A percentile compares a stretch with the other conserved stretches of the same genome.
Evolutionary conservation across 2,797 vertebrate genomes (phyloP).

Genomic region (Parambassis ranga): DNA sequence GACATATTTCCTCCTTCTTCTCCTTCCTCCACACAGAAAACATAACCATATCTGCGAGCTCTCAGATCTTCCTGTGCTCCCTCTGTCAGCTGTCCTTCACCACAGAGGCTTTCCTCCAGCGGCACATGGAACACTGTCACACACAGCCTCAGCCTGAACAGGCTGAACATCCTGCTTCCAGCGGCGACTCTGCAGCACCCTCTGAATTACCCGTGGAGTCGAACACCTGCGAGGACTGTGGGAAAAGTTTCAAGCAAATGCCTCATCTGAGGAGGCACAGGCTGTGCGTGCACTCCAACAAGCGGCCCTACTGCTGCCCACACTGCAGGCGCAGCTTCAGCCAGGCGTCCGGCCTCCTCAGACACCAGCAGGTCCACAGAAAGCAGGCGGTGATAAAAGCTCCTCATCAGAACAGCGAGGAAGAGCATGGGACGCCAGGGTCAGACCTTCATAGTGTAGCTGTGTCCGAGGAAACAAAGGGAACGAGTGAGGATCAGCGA

Average conservation of each 20-base stretch:
- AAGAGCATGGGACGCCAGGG: neutral
- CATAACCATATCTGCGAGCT: neutral
- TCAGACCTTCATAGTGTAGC: neutral
- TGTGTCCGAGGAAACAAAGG: neutral
- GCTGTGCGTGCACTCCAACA: conserved; percentile 80
- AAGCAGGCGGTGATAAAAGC: conserved; percentile 16
- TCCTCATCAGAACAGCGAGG: neutral
- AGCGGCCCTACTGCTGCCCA: conserved; percentile 80
- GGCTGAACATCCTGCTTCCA: conserved; percentile 2
- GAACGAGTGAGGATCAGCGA: neutral
- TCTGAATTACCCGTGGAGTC: conserved; percentile 4
- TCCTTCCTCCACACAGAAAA: conserved; percentile 55
- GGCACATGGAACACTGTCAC: conserved; percentile 71
- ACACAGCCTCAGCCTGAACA: conserved; percentile 28
- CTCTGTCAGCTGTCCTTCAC: conserved; percentile 78
- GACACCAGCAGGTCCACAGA: conserved; percentile 77
- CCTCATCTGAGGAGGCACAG: conserved; percentile 79
- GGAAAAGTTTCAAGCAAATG: conserved; percentile 73
- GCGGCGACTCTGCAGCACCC: neutral
- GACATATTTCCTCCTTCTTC: neutral
- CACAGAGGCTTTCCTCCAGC: conserved; percentile 74
- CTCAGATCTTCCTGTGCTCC: conserved; percentile 68
- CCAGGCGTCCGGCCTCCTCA: conserved; percentile 77
- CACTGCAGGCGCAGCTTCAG: conserved; percentile 79
- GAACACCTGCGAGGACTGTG: conserved; percentile 71